Conservation (phyloP, 2,113 vertebrate genomes). For the Ramphastos sulfuratus region DNA sequence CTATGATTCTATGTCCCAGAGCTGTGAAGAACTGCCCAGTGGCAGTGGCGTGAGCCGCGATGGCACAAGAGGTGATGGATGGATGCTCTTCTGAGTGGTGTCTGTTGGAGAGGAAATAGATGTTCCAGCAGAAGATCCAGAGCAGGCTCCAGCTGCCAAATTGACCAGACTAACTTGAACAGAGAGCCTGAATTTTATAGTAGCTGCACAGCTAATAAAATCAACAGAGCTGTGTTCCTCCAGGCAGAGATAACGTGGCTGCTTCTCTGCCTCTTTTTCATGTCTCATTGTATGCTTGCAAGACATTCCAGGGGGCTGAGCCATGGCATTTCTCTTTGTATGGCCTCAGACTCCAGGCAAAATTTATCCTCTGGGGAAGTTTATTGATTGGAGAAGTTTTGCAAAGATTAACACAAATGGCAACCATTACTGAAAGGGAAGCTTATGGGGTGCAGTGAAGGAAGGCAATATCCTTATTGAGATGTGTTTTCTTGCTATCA, state of each 20-base stretch:
- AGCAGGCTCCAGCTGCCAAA: background rate
- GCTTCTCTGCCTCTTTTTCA: background rate
- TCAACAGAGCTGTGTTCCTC: background rate
- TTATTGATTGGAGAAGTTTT: background rate
- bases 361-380: background rate
- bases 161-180: background rate
- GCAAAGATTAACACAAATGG: background rate
- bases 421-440: background rate
- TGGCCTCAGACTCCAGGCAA: background rate
- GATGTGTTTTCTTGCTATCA: background rate
- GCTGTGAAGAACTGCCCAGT: no score
- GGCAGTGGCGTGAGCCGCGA: rapidly evolving
- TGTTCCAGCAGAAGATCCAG: background rate
- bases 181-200: background rate
- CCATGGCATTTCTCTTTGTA: slow-evolving; percentile 23
- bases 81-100: background rate
- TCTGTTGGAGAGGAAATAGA: background rate
- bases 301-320: background rate
- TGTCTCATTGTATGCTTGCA: slow-evolving; percentile 15
- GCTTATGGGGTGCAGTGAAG: background rate
- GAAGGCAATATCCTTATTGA: background rate
- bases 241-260: background rate
- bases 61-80: background rate
- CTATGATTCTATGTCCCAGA: background rate
- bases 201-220: background rate